phyloP scores from a whole-genome alignment of 2,888 invertebrate species.

The Ptilodon capucinus region DNA sequence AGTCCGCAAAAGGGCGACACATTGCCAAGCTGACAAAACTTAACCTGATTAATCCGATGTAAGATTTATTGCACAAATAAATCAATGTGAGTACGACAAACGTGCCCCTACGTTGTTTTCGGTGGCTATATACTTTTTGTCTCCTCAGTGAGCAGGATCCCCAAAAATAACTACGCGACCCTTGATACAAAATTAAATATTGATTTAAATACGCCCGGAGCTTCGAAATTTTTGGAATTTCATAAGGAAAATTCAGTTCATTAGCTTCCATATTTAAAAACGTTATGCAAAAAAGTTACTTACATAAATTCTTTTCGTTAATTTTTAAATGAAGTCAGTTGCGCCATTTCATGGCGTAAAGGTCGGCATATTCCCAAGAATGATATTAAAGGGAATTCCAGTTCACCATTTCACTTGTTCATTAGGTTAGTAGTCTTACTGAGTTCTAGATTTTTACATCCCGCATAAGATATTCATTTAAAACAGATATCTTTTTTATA shows the following conservation, averaged over 20 bases:
- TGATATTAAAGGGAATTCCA: neutral
- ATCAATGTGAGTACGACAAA: constrained; percentile 67
- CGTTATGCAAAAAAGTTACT: neutral
- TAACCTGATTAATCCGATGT: constrained; percentile 72
- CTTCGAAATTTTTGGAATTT: constrained; percentile 23
- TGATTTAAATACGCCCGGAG: constrained; percentile 33
- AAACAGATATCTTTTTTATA: constrained; percentile 40
- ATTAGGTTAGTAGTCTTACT: neutral
- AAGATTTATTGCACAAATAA: constrained; percentile 74
- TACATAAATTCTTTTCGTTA: constrained; percentile 1
- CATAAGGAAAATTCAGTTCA: constrained; percentile 27
- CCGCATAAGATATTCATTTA: constrained; percentile 37
- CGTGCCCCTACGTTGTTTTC: constrained; percentile 36
- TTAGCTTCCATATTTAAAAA: constrained; percentile 18
- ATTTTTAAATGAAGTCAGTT: neutral
- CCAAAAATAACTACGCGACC: constrained; percentile 40
- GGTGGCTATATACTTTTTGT: constrained; percentile 51
- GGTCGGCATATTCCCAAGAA: neutral
- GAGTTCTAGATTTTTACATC: neutral
- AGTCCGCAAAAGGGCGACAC: constrained; percentile 42
- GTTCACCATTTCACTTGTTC: neutral
- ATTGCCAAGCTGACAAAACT: constrained; percentile 64
- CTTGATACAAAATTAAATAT: constrained; percentile 44
- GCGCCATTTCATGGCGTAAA: neutral
- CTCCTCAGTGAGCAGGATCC: constrained; percentile 25